Conservation (phyloP, 1,140 invertebrate species). For the Stegodyphus dumicola region DNA sequence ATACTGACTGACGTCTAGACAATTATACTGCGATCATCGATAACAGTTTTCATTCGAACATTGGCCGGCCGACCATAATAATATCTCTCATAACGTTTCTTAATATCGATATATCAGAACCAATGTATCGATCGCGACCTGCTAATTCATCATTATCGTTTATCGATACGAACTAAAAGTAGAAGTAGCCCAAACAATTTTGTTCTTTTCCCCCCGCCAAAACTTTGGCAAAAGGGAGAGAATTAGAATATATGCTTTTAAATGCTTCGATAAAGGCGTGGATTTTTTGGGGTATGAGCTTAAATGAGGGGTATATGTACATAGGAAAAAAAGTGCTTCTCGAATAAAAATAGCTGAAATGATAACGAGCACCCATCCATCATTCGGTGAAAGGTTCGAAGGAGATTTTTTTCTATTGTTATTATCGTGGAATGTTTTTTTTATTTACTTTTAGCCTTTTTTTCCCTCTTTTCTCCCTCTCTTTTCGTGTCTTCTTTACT, state of each 20-base stretch:
- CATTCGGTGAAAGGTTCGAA: constrained; percentile 42
- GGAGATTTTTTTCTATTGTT: not conserved
- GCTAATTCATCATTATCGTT: constrained; percentile 59
- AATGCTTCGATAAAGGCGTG: constrained; percentile 35
- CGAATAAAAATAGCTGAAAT: constrained; percentile 52
- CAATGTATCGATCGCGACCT: constrained; percentile 41
- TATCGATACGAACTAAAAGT: constrained; percentile 41
- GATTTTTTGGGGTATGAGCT: not conserved
- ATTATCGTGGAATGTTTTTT: too few relatives aligned
- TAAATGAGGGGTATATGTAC: constrained; percentile 16
- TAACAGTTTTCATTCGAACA: constrained; percentile 47
- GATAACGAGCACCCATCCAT: constrained; percentile 51
- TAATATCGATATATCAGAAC: too few relatives aligned
- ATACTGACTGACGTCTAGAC: too few relatives aligned
- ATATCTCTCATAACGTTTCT: constrained; percentile 13
- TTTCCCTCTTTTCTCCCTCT: not conserved
- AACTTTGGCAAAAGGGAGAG: not conserved
- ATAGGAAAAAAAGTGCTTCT: constrained; percentile 19
- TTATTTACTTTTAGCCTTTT: too few relatives aligned
- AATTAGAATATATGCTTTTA: constrained; percentile 57
- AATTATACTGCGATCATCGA: constrained; percentile 29
- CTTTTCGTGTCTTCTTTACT: not conserved
- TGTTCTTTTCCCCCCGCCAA: constrained; percentile 1
- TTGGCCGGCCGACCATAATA: constrained; percentile 21
- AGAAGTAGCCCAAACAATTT: constrained; percentile 32